These are phyloP conservation scores for Cyclura pinguis DNA, from an alignment of 2,797 vertebrate genomes.

Conservation along the genomic window DNA sequence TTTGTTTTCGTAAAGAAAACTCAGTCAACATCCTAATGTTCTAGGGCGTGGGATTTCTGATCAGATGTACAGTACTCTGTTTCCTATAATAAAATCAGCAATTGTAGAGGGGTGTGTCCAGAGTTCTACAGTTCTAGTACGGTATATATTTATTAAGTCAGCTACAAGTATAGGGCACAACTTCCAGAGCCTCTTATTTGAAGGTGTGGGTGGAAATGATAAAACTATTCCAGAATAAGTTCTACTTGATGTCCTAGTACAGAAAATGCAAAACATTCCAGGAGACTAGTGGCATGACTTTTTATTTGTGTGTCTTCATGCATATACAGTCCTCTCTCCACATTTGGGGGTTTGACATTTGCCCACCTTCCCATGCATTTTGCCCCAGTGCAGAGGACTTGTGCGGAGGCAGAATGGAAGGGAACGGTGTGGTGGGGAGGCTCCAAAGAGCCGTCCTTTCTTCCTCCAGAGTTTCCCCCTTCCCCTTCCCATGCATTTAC, in stretches of 20 bases:
- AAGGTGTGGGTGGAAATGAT: not conserved
- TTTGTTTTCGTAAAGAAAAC: not conserved
- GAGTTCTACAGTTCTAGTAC: not conserved
- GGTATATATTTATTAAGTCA: not conserved
- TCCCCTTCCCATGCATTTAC: too few species aligned
- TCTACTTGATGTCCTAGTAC: not conserved
- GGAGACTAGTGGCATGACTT: not conserved
- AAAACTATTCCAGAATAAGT: not conserved
- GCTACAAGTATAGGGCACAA: not conserved
- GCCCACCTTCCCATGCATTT: too few species aligned
- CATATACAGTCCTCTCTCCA: not conserved
- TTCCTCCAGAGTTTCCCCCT: too few species aligned
- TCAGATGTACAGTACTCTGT: not conserved
- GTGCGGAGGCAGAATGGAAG: too few species aligned
- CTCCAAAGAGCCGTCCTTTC: too few species aligned
- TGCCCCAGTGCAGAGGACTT: too few species aligned
- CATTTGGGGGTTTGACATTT: too few species aligned
- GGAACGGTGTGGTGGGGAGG: too few species aligned
- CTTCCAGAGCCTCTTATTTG: not conserved
- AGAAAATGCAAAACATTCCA: conserved; percentile 1
- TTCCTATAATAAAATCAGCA: not conserved
- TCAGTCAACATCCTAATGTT: conserved; percentile 30
- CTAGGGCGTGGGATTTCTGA: not conserved
- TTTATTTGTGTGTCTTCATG: not conserved
- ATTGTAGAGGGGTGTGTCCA: not conserved